These are phyloP conservation scores for Catagonus wagneri DNA, from an alignment of 2,113 vertebrate genomes.

Conservation along the genomic window DNA sequence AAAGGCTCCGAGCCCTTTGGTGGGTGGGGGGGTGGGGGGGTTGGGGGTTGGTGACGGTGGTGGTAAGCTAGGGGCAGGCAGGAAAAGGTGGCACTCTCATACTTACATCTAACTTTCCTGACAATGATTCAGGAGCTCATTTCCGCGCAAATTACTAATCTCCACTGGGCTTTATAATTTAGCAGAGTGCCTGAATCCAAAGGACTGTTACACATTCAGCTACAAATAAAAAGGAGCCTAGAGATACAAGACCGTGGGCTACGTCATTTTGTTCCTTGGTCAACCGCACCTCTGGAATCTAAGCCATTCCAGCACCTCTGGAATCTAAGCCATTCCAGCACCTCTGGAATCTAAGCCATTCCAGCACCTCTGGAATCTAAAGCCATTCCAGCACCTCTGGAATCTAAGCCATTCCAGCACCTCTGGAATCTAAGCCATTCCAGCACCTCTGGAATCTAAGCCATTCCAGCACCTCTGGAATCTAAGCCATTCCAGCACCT, in stretches of 20 bases:
- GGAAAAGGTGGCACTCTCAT: not conserved
- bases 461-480: not conserved
- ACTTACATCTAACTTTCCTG: not conserved
- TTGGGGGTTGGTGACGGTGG: too few species aligned
- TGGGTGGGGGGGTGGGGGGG: too few species aligned
- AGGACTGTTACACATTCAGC: constrained; percentile 7
- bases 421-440: not conserved
- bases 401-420: not conserved
- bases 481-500: too few species aligned
- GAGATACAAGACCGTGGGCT: constrained; percentile 4
- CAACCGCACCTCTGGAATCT: not conserved
- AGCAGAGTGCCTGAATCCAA: not conserved
- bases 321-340: not conserved
- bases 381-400: not conserved
- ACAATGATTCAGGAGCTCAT: not conserved
- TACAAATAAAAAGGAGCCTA: constrained; percentile 21
- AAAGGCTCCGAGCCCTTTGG: not conserved
- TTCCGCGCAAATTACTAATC: not conserved
- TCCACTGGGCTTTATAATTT: not conserved
- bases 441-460: not conserved
- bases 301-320: too few species aligned
- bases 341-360: not conserved
- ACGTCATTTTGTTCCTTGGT: not conserved
- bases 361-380: not conserved
- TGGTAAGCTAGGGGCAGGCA: not conserved